These are phyloP conservation scores for Calephelis perditalis DNA, from an alignment of 2,888 invertebrate genomes.

Conservation along the genomic window DNA sequence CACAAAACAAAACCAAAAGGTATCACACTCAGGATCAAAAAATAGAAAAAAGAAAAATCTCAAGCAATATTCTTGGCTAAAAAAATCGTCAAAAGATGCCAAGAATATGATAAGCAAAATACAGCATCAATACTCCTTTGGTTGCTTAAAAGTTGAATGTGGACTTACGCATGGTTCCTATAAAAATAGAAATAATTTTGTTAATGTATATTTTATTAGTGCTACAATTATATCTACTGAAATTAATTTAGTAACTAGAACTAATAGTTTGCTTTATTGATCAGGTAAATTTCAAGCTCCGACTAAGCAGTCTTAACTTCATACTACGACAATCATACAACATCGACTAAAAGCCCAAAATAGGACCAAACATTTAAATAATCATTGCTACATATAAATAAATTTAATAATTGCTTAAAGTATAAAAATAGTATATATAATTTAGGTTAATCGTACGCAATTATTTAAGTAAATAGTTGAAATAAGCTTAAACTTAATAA, in stretches of 20 bases:
- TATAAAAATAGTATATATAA: conserved; percentile 9
- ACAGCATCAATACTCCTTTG: conserved; percentile 50
- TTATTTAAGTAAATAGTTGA: background rate
- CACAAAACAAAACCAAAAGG: conserved; percentile 26
- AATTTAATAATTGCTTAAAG: background rate
- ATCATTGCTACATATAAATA: background rate
- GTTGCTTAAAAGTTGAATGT: conserved; percentile 59
- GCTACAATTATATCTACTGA: conserved; percentile 22
- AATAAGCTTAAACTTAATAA: background rate
- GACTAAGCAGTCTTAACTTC: background rate
- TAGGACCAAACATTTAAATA: too few relatives aligned
- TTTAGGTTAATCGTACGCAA: background rate
- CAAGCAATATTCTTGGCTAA: conserved; percentile 49
- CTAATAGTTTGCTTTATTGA: conserved; percentile 1
- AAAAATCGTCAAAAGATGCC: conserved; percentile 38
- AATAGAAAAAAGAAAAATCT: conserved; percentile 36
- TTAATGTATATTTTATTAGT: conserved; percentile 29
- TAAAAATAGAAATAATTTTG: conserved; percentile 60
- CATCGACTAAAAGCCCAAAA: background rate
- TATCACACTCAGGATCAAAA: conserved; percentile 20
- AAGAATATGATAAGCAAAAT: conserved; percentile 55
- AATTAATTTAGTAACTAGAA: conserved; percentile 5
- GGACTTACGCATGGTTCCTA: conserved; percentile 79
- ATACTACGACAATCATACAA: background rate
- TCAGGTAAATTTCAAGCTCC: background rate